These are phyloP conservation scores for Adela reaumurella DNA, from an alignment of 2,888 invertebrate species.

Conservation along the genomic window DNA sequence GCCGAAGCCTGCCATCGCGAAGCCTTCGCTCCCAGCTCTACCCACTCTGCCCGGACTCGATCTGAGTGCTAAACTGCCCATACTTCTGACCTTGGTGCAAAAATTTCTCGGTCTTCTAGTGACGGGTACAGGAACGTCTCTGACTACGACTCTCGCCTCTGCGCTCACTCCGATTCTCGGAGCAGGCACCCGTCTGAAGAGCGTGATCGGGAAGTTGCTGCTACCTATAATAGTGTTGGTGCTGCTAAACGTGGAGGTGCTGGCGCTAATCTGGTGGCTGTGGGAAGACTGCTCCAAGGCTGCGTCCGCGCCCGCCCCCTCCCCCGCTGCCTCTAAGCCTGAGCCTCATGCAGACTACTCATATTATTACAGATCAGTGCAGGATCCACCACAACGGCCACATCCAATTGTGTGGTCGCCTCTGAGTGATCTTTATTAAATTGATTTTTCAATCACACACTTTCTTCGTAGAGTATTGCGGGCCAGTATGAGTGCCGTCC, in stretches of 20 bases:
- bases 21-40: not conserved
- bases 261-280: constrained; percentile 45
- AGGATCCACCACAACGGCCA: not conserved
- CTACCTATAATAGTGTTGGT: constrained; percentile 39
- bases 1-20: not conserved
- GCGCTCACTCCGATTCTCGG: constrained; percentile 31
- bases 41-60: not conserved
- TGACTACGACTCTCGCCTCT: too few relatives aligned
- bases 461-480: too few relatives aligned
- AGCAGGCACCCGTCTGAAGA: constrained; percentile 35
- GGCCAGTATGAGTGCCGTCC: too few relatives aligned
- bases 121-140: constrained; percentile 15
- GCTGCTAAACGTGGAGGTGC: constrained; percentile 38
- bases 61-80: constrained; percentile 30
- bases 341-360: constrained; percentile 2
- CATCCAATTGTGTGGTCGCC: too few relatives aligned
- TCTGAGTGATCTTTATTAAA: too few relatives aligned
- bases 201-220: constrained; percentile 34
- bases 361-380: constrained; percentile 2
- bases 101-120: constrained; percentile 27
- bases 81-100: constrained; percentile 30
- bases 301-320: constrained; percentile 9
- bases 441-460: too few relatives aligned
- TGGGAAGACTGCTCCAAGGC: constrained; percentile 41
- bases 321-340: constrained; percentile 14